Evolutionary conservation across 2,797 vertebrate genomes (phyloP).

Genomic region (Eupleurogrammus muticus): DNA sequence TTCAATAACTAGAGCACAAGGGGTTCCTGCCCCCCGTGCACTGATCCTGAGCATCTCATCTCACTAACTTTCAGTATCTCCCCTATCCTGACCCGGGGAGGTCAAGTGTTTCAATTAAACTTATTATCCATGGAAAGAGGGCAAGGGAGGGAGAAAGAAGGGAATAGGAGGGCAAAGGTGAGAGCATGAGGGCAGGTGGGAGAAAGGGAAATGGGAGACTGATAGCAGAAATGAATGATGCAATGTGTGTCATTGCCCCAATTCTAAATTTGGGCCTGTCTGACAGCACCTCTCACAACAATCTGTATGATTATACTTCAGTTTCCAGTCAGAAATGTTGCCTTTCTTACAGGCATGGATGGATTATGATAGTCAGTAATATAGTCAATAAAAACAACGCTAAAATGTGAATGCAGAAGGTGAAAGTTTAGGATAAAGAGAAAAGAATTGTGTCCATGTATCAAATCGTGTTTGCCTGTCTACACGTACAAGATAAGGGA

Average conservation of each 20-base stretch:
- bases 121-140: slow-evolving; percentile 47
- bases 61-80: slow-evolving; percentile 23
- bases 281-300: background rate
- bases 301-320: background rate
- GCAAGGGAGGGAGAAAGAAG: slow-evolving; percentile 13
- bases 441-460: background rate
- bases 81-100: slow-evolving; percentile 38
- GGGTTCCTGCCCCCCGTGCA: no score
- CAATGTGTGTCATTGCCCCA: slow-evolving; percentile 8
- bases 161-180: slow-evolving; percentile 31
- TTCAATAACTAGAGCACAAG: no score
- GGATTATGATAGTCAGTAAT: slow-evolving; percentile 5
- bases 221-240: slow-evolving; percentile 8
- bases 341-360: background rate
- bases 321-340: background rate
- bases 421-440: background rate
- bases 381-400: background rate
- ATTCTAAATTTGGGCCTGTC: slow-evolving; percentile 3
- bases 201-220: background rate
- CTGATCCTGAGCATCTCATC: slow-evolving; percentile 40
- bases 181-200: slow-evolving; percentile 5
- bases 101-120: slow-evolving; percentile 66
- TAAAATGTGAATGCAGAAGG: background rate
- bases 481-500: background rate
- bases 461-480: background rate